Evolutionary conservation across 1,140 invertebrate species (phyloP).

Genomic region (Ptiloglossa arizonensis): DNA sequence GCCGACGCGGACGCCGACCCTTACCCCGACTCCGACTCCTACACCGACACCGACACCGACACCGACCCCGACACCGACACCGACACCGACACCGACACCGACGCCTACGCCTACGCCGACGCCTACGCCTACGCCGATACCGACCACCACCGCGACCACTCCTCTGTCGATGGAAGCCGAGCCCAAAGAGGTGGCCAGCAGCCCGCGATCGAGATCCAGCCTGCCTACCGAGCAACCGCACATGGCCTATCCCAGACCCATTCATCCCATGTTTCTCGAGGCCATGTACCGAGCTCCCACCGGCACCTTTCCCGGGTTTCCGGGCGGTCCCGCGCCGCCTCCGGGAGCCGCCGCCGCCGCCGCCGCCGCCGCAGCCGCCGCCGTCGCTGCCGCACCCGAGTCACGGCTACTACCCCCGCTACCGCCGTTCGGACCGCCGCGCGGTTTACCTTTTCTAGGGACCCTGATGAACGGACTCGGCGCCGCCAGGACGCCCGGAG

Average conservation of each 20-base stretch:
- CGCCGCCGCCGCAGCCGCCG: constrained; percentile 56
- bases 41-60: too few relatives aligned
- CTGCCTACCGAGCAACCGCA: constrained; percentile 75
- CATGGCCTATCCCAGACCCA: constrained; percentile 90
- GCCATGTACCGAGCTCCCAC: constrained; percentile 85
- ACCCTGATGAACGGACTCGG: constrained; percentile 85
- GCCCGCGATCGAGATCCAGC: constrained; percentile 48
- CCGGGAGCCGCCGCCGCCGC: constrained; percentile 52
- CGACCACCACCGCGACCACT: too few relatives aligned
- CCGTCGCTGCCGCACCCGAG: constrained; percentile 60
- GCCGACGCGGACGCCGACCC: too few relatives aligned
- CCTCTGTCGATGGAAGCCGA: constrained; percentile 59
- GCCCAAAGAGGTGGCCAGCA: constrained; percentile 41
- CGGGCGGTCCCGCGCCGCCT: constrained; percentile 69
- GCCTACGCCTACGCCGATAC: too few relatives aligned
- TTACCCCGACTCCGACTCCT: too few relatives aligned
- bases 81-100: too few relatives aligned
- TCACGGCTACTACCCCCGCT: constrained; percentile 83
- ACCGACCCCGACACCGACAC: too few relatives aligned
- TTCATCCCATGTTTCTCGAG: constrained; percentile 89
- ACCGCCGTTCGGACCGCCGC: constrained; percentile 83
- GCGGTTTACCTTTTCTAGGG: constrained; percentile 89
- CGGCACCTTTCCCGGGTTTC: constrained; percentile 82
- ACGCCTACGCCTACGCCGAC: too few relatives aligned
- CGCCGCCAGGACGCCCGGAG: constrained; percentile 76